Conservation (phyloP, 2,113 vertebrate species). For the Ceratotherium simum region DNA sequence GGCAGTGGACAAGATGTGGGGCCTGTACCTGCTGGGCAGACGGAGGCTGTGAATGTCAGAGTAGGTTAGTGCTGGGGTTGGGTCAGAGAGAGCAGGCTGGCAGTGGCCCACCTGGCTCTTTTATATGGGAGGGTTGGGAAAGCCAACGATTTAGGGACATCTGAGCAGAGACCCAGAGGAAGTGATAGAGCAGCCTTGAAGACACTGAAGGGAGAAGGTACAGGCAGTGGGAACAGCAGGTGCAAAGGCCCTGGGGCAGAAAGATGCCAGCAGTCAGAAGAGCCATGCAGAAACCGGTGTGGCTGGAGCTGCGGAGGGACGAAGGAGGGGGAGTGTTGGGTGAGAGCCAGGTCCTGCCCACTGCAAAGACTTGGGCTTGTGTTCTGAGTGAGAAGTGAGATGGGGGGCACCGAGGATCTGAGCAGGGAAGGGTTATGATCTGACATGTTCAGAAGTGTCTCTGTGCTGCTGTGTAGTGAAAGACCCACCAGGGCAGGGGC, state of each 20-base stretch:
- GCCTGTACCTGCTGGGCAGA: background rate
- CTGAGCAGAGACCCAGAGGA: background rate
- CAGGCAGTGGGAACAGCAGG: background rate
- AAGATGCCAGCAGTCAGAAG: background rate
- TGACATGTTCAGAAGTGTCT: background rate
- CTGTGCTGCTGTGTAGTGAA: background rate
- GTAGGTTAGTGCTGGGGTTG: background rate
- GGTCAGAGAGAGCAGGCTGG: background rate
- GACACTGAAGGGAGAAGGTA: background rate
- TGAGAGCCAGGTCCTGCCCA: background rate
- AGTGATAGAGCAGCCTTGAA: background rate
- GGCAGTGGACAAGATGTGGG: background rate
- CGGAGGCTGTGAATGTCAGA: background rate
- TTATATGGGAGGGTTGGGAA: background rate
- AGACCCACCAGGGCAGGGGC: background rate
- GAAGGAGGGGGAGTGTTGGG: fast-evolving
- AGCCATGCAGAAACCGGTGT: background rate
- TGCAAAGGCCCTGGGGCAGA: background rate
- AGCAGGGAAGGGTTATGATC: background rate
- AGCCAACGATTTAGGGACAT: background rate
- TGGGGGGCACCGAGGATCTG: no score
- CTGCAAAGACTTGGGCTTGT: background rate
- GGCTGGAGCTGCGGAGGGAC: background rate
- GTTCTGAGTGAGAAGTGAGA: background rate
- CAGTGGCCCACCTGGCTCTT: background rate